Evolutionary conservation across 2,888 invertebrate species (phyloP), one percentile per base, ranked within the genome.

Genomic region (Dendrolimus pini): DNA sequence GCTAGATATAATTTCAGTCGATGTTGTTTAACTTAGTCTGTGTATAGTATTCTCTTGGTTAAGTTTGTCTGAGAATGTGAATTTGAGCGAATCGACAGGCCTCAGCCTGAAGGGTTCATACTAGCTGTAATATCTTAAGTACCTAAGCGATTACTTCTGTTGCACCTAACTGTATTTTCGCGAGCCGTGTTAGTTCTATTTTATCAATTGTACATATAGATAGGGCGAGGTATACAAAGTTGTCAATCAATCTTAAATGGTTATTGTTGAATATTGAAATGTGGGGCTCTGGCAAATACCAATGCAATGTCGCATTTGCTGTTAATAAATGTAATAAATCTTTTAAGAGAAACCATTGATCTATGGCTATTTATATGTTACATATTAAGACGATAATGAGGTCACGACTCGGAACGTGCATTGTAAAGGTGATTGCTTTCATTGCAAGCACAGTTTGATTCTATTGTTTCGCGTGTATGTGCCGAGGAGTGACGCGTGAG

Each of bases 1-100:
- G 89, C 83, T 89, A 89, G 89, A 72, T 82, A 84, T 88, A 89
- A 88, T 87, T 82, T 89, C 86, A 85, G 82, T 88, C 80, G 85
- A 85, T 86, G 87, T 88, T 84, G 85, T 85, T 83, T 78, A 78
- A 77, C 82, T 83, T 84, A 85, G 83, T 89, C 81, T 87, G 85
- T 89, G 86, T 88, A 86, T 87, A 85, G 87, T 86, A 87, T 87
- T 86, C 76, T 84, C 74, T 83, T 79, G 78, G 74, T 83, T 84
- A 86, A 81, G 83, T 87, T 84, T 78, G 77, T 78, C 81, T 80
- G 83, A 82, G 81, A 78, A 80, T 74, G 83, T 83, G 87, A 87
- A 87, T 84, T 86, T 88, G 88, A 85, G 87, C 88, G 89, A 85
- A 86, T 82, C 84, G 80, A 85, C 87, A 82, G 85, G 83, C 82